Evolutionary conservation across 1,140 invertebrate genomes (phyloP).

Genomic region (Latrodectus geometricus): DNA sequence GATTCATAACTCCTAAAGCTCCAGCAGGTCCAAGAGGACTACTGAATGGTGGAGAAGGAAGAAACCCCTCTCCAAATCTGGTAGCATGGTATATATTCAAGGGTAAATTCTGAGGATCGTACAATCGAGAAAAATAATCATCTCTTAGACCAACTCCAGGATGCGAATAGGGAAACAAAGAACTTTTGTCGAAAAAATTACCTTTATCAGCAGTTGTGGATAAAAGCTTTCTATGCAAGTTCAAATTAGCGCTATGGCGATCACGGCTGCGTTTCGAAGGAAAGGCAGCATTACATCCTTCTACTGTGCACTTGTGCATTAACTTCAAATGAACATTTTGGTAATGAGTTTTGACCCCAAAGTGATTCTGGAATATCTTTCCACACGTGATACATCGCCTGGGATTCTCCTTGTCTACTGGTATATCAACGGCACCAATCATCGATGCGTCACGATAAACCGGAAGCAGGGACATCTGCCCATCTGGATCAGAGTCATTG

Average conservation of each 20-base stretch:
- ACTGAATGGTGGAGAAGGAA: slow-evolving; percentile 66
- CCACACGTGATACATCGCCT: slow-evolving; percentile 90
- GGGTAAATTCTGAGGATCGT: slow-evolving; percentile 76
- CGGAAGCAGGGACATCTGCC: slow-evolving; percentile 56
- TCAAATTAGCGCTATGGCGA: slow-evolving; percentile 91
- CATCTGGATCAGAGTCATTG: slow-evolving; percentile 56
- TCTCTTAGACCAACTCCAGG: slow-evolving; percentile 74
- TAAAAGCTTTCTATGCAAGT: slow-evolving; percentile 88
- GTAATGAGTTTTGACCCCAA: slow-evolving; percentile 95
- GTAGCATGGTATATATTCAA: slow-evolving; percentile 70
- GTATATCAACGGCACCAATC: slow-evolving; percentile 72
- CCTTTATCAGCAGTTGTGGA: slow-evolving; percentile 75
- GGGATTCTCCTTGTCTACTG: slow-evolving; percentile 86
- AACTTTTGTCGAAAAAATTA: slow-evolving; percentile 67
- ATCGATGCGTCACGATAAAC: slow-evolving; percentile 64
- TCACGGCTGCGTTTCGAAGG: slow-evolving; percentile 94
- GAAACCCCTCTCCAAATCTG: slow-evolving; percentile 68
- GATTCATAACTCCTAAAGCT: slow-evolving; percentile 37
- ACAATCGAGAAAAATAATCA: slow-evolving; percentile 86
- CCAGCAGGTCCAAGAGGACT: slow-evolving; percentile 28
- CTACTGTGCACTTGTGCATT: slow-evolving; percentile 95
- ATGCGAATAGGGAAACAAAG: slow-evolving; percentile 69
- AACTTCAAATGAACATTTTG: slow-evolving; percentile 95
- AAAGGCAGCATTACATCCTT: slow-evolving; percentile 95
- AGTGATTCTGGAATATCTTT: slow-evolving; percentile 94